Evolutionary conservation across 2,113 vertebrate species (phyloP).

Genomic region (Caloenas nicobarica): DNA sequence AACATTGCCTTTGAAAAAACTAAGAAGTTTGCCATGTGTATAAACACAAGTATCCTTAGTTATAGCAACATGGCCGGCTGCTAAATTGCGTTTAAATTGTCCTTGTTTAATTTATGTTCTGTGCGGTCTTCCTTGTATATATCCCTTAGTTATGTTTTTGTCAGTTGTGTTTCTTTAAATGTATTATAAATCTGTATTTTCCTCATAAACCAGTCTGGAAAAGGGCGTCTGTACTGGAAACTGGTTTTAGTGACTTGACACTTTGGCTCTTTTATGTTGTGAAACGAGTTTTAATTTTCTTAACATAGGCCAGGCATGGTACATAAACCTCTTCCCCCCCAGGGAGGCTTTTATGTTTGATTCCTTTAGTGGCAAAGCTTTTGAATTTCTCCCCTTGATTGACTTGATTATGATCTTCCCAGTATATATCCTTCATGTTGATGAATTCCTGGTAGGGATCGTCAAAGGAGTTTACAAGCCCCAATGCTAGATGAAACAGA

Average conservation of each 20-base stretch:
- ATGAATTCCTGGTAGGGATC: slow-evolving; percentile 68
- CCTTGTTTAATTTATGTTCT: slow-evolving; percentile 40
- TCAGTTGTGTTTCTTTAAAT: slow-evolving; percentile 56
- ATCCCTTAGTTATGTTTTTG: slow-evolving; percentile 41
- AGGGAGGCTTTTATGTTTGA: slow-evolving; percentile 67
- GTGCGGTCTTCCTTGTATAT: slow-evolving; percentile 24
- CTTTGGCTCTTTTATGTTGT: slow-evolving; percentile 69
- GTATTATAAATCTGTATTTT: slow-evolving; percentile 74
- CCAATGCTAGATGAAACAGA: slow-evolving; percentile 48
- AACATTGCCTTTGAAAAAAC: slow-evolving; percentile 25
- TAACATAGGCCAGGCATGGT: slow-evolving; percentile 73
- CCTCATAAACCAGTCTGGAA: slow-evolving; percentile 72
- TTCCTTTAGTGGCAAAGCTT: slow-evolving; percentile 60
- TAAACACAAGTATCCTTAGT: slow-evolving; percentile 23
- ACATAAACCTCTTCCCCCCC: slow-evolving; percentile 67
- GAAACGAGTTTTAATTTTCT: slow-evolving; percentile 75
- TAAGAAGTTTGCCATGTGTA: neutral
- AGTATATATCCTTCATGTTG: slow-evolving; percentile 56
- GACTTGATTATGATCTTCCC: slow-evolving; percentile 71
- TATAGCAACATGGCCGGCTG: neutral
- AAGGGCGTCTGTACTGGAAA: slow-evolving; percentile 67
- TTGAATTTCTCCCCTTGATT: slow-evolving; percentile 62
- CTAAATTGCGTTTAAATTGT: slow-evolving; percentile 22
- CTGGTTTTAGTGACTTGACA: slow-evolving; percentile 76
- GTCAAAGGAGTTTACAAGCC: slow-evolving; percentile 49